Evolutionary conservation across 2,113 vertebrate species (phyloP).

Genomic region (Sturnira hondurensis): DNA sequence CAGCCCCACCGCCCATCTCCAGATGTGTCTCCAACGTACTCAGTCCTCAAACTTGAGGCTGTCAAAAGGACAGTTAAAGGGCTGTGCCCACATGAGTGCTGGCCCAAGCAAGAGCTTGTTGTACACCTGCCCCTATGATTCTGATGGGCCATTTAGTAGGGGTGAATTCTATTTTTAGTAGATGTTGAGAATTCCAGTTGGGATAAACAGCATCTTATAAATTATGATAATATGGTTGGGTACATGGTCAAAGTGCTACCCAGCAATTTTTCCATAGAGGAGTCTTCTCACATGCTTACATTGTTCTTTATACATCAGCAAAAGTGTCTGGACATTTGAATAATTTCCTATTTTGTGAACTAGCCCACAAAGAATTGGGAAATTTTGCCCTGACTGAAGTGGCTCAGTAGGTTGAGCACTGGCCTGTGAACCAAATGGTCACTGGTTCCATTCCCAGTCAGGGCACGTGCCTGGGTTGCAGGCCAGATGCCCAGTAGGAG

Average conservation of each 20-base stretch:
- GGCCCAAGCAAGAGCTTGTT: slow-evolving; percentile 24
- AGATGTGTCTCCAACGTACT: slow-evolving; percentile 43
- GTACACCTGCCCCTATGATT: slow-evolving; percentile 54
- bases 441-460: too few species aligned
- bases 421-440: too few species aligned
- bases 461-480: too few species aligned
- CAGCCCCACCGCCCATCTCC: slow-evolving; percentile 53
- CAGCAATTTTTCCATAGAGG: background rate
- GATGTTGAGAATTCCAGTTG: slow-evolving; percentile 46
- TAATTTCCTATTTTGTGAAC: slow-evolving; percentile 8
- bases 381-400: background rate
- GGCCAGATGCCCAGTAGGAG: too few species aligned
- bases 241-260: background rate
- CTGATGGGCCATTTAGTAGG: background rate
- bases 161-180: slow-evolving; percentile 24
- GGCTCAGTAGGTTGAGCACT: too few species aligned
- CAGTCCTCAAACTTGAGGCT: slow-evolving; percentile 26
- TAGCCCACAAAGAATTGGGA: background rate
- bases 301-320: background rate
- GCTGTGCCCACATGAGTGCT: slow-evolving; percentile 7
- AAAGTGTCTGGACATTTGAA: background rate
- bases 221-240: background rate
- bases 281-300: background rate
- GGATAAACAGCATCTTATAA: slow-evolving; percentile 31
- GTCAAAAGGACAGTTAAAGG: slow-evolving; percentile 53